Percentiles rank a stretch among this genome's conserved stretches.
These are phyloP conservation scores for Meles meles DNA, from an alignment of 2,113 vertebrate genomes.

Conservation along the genomic window DNA sequence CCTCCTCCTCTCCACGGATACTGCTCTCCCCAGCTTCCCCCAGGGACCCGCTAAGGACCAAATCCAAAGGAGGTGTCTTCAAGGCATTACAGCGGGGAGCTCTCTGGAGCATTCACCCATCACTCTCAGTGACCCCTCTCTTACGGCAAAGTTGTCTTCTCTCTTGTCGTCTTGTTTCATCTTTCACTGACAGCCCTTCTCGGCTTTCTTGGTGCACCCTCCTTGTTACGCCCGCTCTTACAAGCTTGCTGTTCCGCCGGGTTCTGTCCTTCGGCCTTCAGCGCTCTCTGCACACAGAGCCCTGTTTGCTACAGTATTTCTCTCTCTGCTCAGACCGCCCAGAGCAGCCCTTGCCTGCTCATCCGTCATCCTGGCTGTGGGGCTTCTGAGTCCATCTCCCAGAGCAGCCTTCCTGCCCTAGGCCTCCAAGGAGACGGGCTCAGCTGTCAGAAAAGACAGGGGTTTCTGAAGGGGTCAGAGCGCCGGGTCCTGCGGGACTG, in stretches of 20 bases:
- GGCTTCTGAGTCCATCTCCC: not conserved
- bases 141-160: not conserved
- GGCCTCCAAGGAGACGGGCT: not conserved
- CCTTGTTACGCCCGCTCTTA: not conserved
- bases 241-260: rapidly evolving
- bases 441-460: slow-evolving; percentile 43
- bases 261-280: not conserved
- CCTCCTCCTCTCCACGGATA: not conserved
- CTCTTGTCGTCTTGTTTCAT: not conserved
- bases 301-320: not conserved
- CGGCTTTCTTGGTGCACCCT: not conserved
- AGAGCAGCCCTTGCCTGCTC: not conserved
- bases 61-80: not conserved
- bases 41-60: not conserved
- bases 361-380: slow-evolving; percentile 32
- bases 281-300: too few species aligned
- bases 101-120: not conserved
- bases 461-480: not conserved
- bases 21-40: not conserved
- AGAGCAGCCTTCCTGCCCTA: not conserved
- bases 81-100: not conserved
- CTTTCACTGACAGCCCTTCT: not conserved
- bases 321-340: not conserved
- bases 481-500: not conserved
- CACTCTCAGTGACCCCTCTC: not conserved